These are phyloP conservation scores for Aplysina aerophoba DNA, from an alignment of 37 sponge, comb jelly and placozoan genomes.

Conservation along the genomic window DNA sequence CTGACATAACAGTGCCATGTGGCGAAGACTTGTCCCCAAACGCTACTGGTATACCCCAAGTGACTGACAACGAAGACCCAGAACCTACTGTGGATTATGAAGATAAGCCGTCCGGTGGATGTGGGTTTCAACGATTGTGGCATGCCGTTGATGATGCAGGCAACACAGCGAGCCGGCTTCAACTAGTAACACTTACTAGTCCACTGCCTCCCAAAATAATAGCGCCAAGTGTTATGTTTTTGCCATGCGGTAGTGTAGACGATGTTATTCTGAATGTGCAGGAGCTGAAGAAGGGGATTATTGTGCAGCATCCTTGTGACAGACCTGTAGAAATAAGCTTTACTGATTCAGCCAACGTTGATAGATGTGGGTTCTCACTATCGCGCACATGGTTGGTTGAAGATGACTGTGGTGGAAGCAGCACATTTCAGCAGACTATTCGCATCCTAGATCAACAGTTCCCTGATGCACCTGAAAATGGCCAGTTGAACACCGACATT, in stretches of 20 bases:
- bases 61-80: conserved; percentile 9
- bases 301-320: conserved; percentile 41
- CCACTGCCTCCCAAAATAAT: conserved; percentile 23
- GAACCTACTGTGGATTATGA: neutral
- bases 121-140: conserved; percentile 29
- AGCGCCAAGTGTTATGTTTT: neutral
- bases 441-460: conserved; percentile 35
- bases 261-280: conserved; percentile 15
- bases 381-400: conserved; percentile 31
- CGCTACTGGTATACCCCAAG: conserved; percentile 16
- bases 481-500: conserved; percentile 19
- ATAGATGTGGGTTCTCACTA: conserved; percentile 38
- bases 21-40: conserved; percentile 15
- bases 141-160: conserved; percentile 36
- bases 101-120: conserved; percentile 2
- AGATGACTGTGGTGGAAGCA: conserved; percentile 33
- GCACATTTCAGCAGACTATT: conserved; percentile 29
- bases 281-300: neutral
- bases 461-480: conserved; percentile 29
- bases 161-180: conserved; percentile 13
- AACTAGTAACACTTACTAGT: conserved; percentile 39
- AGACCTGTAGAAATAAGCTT: conserved; percentile 19
- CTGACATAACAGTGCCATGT: conserved; percentile 25
- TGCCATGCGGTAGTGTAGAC: conserved; percentile 37
- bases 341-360: neutral